Evolutionary conservation across 2,113 vertebrate species (phyloP), one percentile per base, ranked within the genome.

Genomic region (Calidris pygmaea): DNA sequence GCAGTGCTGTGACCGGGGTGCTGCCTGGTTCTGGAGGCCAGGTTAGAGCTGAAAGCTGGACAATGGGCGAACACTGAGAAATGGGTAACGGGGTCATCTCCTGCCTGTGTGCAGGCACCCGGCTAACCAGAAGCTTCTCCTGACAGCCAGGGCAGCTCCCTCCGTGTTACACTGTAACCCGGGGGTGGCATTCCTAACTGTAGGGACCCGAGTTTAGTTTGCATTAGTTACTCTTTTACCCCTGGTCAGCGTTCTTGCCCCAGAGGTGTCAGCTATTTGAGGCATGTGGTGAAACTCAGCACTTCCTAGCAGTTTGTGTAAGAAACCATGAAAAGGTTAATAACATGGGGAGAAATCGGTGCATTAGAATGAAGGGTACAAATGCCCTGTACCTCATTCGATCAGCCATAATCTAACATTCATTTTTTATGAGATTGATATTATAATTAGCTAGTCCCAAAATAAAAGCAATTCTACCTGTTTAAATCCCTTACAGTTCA

Each of bases 71-170:
- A 24, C 0, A 1, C 17, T 26, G 47, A 72, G 84, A 41, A 63
- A 7, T 5, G 13, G 75, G 39, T 27, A 29, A 53, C 0, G 0
- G 52, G 47, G 30, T n/a, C 17, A 29, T 3, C 19, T 5, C 65
- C 60, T 6, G 66, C 41, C 4, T 1, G 2, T 14, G 19, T 9
- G 39, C 19, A 0, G 1, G 7, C 13, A 4, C 39, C 6, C 72
- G 0, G 32, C 32, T 5, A 1, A 10, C 12, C 55, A 14, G 32
- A 15, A 0, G 24, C 1, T 18, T 0, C 1, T 1, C 0, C 0
- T 0, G 75, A 8, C 27, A 0, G 67, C 58, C 18, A 1, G 0
- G 8, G 59, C 16, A 1, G 35, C 45, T 67, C 32, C 5, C 0
- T 12, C 41, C 47, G 0, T 0, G 7, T 87, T 79, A 70, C 74